These are phyloP conservation scores for Acleris holmiana DNA, from an alignment of 2,888 invertebrate genomes.

Conservation along the genomic window DNA sequence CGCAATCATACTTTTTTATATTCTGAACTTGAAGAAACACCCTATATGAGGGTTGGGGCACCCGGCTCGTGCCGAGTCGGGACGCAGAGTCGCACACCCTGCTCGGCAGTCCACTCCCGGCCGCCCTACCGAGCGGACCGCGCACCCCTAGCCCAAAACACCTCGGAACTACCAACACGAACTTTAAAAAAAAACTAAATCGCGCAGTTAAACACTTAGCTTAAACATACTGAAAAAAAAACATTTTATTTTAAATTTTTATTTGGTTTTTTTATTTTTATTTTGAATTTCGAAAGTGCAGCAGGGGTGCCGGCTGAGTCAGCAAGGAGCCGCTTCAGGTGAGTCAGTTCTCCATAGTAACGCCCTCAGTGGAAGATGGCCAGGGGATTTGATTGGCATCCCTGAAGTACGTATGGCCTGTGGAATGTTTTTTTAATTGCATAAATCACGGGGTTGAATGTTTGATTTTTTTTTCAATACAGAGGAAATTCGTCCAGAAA, in stretches of 20 bases:
- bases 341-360: slow-evolving; percentile 81
- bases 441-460: not conserved
- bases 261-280: slow-evolving; percentile 40
- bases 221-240: slow-evolving; percentile 7
- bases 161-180: slow-evolving; percentile 37
- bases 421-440: not conserved
- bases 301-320: slow-evolving; percentile 76
- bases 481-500: not conserved
- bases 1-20: not conserved
- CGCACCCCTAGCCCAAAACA: slow-evolving; percentile 66
- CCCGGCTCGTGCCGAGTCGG: slow-evolving; percentile 62
- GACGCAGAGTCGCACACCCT: slow-evolving; percentile 71
- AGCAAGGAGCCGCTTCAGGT: slow-evolving; percentile 73
- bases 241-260: not conserved
- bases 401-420: slow-evolving; percentile 3
- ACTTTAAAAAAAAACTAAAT: slow-evolving; percentile 42
- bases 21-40: slow-evolving; percentile 42
- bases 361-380: slow-evolving; percentile 57
- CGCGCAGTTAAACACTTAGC: slow-evolving; percentile 26
- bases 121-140: slow-evolving; percentile 75
- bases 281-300: slow-evolving; percentile 48
- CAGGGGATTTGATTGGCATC: slow-evolving; percentile 23
- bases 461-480: not conserved
- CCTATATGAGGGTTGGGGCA: slow-evolving; percentile 61
- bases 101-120: slow-evolving; percentile 71